Evolutionary conservation across 2,797 vertebrate species (phyloP), one percentile per base, ranked within the genome.

Genomic region (Pristis pectinata): DNA sequence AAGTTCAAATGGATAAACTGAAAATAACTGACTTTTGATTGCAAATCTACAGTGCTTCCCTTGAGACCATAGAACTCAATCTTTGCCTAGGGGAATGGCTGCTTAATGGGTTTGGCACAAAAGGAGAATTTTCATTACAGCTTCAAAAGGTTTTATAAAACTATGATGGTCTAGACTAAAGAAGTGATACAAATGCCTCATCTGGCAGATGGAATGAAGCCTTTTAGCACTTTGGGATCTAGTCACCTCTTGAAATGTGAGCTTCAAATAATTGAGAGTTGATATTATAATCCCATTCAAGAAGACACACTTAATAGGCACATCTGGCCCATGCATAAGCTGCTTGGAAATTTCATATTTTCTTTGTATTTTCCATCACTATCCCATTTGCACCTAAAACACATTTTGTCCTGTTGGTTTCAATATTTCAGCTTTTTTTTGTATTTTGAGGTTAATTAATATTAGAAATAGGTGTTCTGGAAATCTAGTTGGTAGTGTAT

Each of bases 31-130:
- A 76, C 67, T 74, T 74, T 93, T 53, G 67, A 76, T 94, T 76
- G 92, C 49, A 30, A 94, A 94, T 56, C 70, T 94, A 17, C 70
- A n/a, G 27, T 15, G 49, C 72, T 94, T 76, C 92, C 94, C 34
- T 94, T 56, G 92, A 94, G 70, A 94, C 92, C 59, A 41, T 41
- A 10, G 61, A 67, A 24, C 61, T 59, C n/a, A 94, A 34, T 49
- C 13, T 74, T 74, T 74, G 44, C 92, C 72, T 94, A 27, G 41
- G 41, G 70, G 92, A 53, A 94, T 74, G 72, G 30, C 70, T 93
- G 92, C 92, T 94, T 76, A 94, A 94, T 94, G 34, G 92, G 67
- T 94, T 94, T 94, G 92, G 92, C 70, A 53, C 70, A 76, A 93
- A 92, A 27, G 91, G 61, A 92, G 92, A 94, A 70, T 94, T 94